A percentile compares a stretch with the other conserved stretches of the same genome.
Evolutionary conservation across 2,888 invertebrate species (phyloP).

Genomic region (Epistrophella euchroma): DNA sequence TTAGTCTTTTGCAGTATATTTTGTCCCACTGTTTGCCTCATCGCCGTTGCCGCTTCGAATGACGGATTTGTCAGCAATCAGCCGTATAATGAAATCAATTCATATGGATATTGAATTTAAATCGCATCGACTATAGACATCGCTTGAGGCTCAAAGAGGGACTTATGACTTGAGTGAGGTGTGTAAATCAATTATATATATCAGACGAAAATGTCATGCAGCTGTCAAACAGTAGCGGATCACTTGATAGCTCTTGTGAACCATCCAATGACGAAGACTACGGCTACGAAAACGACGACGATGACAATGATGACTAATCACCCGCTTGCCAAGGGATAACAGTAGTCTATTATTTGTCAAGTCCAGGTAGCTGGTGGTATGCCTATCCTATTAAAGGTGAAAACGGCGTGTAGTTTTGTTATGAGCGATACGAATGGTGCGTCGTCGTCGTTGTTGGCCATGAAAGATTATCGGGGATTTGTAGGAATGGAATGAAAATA

Average conservation of each 20-base stretch:
- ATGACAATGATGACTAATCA: constrained; percentile 62
- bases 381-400: background rate
- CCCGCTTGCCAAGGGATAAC: constrained; percentile 42
- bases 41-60: constrained; percentile 10
- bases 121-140: constrained; percentile 48
- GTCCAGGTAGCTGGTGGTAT: constrained; percentile 46
- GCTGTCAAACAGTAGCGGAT: constrained; percentile 75
- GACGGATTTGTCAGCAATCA: constrained; percentile 49
- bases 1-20: background rate
- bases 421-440: constrained; percentile 31
- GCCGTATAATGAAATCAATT: constrained; percentile 69
- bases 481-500: constrained; percentile 32
- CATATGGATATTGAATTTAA: constrained; percentile 65
- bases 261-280: constrained; percentile 18
- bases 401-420: constrained; percentile 4
- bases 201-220: constrained; percentile 72
- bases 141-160: constrained; percentile 17
- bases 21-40: background rate
- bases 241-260: constrained; percentile 72
- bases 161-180: constrained; percentile 56
- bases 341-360: constrained; percentile 34
- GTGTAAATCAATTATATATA: constrained; percentile 74
- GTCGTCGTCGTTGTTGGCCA: constrained; percentile 8
- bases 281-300: constrained; percentile 37
- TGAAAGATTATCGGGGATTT: constrained; percentile 55